Base-by-base conservation (phyloP, 1,140 invertebrate species). In the Lanistes nyassanus region DNA sequence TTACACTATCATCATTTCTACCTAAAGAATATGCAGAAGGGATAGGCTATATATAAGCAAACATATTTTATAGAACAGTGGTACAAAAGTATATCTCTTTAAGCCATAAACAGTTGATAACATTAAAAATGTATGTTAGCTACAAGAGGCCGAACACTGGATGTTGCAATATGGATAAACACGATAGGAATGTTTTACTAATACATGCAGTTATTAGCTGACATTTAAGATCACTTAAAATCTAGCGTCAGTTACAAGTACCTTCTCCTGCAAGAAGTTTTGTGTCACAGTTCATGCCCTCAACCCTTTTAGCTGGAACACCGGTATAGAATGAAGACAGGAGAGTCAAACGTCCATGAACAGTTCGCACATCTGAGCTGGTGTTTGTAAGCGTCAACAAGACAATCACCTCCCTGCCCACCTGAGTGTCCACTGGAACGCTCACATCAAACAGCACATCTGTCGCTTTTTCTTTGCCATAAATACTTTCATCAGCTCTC, bases 281-380 rank as follows among this genome's bases (percentile, higher is more conserved):
- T 2, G 76, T 47, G 26, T 77, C 67, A 19, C 37, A 58, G 3
- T 47, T 2, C 42, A 78, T 72, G 34, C 76, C 72, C 39, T 79
- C 77, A 0, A 82, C n/a, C 47, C 74, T 75, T 39, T 79, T 78
- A 3, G 55, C 78, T 2, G 75, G 76, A 37, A 82, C 74, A 0
- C 82, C 82, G 26, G 82, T 83, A 65, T 83, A 83, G 72, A 79
- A 83, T 1, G 66, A 76, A 51, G 65, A 70, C 19, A 77, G 47
- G 2, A 82, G 19, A 7, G 80, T 77, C 19, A 83, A 47, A 1
- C 75, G 64, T 0, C 81, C 81, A 31, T 69, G 55, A 11, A 82
- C 39, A 3, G 67, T 70, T 39, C 77, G 64, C 21, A 51, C 39
- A 7, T 80, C 72, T 3, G 36, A 60, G 19, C 76, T 72, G 21